Percentiles rank a stretch among this genome's conserved stretches.
These are phyloP conservation scores for Poeciliopsis presidionis DNA, from an alignment of 2,797 vertebrate species.

Conservation along the genomic window DNA sequence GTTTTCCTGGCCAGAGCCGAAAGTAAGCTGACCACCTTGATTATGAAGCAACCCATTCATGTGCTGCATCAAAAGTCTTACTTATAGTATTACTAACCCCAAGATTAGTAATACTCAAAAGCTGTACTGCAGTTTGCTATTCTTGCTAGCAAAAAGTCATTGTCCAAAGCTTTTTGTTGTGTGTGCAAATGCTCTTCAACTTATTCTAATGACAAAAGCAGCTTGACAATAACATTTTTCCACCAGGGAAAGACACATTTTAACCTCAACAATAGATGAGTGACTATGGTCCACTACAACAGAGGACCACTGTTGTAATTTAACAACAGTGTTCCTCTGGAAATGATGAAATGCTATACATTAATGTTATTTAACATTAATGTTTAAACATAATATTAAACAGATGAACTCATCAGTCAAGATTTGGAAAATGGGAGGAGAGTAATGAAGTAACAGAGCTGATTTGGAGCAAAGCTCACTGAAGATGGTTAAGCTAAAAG, in stretches of 20 bases:
- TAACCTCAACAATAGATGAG: background rate
- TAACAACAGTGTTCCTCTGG: too few species aligned
- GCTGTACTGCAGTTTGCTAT: background rate
- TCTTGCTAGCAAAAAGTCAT: background rate
- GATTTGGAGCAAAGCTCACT: background rate
- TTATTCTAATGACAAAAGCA: background rate
- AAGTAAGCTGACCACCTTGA: background rate
- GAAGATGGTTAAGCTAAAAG: too few species aligned
- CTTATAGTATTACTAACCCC: background rate
- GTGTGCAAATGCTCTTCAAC: background rate
- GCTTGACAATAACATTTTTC: background rate
- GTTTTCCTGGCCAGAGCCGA: background rate
- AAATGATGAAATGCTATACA: too few species aligned
- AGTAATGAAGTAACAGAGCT: background rate
- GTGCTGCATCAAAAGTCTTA: background rate
- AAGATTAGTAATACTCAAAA: too few species aligned
- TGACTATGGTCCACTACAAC: too few species aligned
- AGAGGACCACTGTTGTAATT: too few species aligned
- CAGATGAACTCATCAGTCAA: background rate
- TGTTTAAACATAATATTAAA: background rate
- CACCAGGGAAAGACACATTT: background rate
- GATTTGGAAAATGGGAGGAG: background rate
- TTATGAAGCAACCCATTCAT: background rate
- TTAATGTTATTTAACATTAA: too few species aligned
- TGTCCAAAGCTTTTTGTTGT: background rate